A percentile compares a stretch with the other conserved stretches of the same genome.
phyloP scores from a whole-genome alignment of 2,797 vertebrate species.

The Halcyon chelicuti region DNA sequence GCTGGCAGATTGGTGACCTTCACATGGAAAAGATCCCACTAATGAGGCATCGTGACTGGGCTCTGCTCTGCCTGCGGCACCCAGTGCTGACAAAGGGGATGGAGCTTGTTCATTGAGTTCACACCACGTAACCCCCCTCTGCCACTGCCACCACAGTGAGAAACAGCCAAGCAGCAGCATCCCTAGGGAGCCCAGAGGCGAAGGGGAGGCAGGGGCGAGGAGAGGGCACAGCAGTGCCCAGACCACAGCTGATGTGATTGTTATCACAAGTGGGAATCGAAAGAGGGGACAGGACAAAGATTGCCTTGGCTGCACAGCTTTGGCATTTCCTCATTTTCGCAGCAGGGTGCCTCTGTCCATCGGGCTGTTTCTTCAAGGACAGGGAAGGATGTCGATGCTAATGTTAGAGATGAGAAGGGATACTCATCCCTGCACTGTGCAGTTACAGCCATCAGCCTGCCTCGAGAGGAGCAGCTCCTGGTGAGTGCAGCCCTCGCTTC shows the following conservation, averaged over 20 bases:
- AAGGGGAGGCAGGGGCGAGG: background rate
- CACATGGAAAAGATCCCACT: background rate
- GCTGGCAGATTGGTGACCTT: background rate
- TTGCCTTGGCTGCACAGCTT: background rate
- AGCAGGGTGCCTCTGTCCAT: accelerated
- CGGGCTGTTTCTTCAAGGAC: accelerated
- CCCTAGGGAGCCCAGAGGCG: accelerated
- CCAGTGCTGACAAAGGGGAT: accelerated
- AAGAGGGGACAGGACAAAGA: background rate
- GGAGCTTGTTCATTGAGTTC: background rate
- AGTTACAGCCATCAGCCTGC: background rate
- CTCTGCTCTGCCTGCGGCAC: background rate
- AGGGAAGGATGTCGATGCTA: background rate
- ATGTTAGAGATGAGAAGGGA: background rate
- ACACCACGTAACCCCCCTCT: background rate
- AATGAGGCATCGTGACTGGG: background rate
- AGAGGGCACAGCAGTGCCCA: background rate
- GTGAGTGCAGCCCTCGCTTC: background rate
- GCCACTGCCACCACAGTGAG: accelerated
- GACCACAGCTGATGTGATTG: background rate
- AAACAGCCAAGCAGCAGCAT: background rate
- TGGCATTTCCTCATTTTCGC: background rate
- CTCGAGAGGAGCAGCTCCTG: background rate
- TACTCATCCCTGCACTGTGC: background rate
- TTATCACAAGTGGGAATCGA: background rate